Conservation (phyloP, 2,797 vertebrate genomes). For the Masticophis lateralis region DNA sequence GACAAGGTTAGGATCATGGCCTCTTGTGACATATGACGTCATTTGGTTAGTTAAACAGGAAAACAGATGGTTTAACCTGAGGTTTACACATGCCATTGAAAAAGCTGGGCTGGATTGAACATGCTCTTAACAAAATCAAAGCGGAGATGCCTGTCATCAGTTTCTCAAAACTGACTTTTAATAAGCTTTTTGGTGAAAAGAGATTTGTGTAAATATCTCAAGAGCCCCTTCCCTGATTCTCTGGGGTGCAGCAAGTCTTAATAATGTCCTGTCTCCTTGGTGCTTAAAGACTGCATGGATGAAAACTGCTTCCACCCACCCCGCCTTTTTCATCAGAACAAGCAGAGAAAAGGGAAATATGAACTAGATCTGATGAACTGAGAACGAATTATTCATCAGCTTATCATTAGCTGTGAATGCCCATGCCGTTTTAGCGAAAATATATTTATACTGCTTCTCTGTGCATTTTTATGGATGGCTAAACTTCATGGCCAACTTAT, state of each 20-base stretch:
- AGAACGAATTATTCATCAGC: not conserved
- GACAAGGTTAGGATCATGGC: conserved; percentile 19
- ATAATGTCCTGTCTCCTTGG: conserved; percentile 22
- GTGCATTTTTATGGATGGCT: conserved; percentile 35
- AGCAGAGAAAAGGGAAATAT: conserved; percentile 44
- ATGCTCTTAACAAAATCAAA: conserved; percentile 20
- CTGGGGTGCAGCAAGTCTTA: conserved; percentile 16
- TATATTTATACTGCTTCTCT: conserved; percentile 22
- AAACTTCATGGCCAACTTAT: conserved; percentile 13
- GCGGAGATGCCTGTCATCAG: conserved; percentile 24
- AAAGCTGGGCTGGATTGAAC: conserved; percentile 23
- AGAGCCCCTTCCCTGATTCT: conserved; percentile 12
- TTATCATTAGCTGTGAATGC: conserved; percentile 15
- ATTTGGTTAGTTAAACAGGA: conserved; percentile 13
- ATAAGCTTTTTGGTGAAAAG: conserved; percentile 7
- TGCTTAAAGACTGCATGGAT: conserved; percentile 47
- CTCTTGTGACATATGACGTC: not conserved
- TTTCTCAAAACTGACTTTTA: not conserved
- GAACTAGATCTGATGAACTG: conserved; percentile 19
- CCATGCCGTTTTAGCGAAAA: conserved; percentile 18
- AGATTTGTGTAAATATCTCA: not conserved
- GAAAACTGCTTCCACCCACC: conserved; percentile 8
- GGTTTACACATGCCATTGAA: conserved; percentile 10
- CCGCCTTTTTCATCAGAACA: conserved; percentile 24
- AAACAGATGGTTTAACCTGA: not conserved